phyloP scores from a whole-genome alignment of 2,797 vertebrate species.

The Channa striata region DNA sequence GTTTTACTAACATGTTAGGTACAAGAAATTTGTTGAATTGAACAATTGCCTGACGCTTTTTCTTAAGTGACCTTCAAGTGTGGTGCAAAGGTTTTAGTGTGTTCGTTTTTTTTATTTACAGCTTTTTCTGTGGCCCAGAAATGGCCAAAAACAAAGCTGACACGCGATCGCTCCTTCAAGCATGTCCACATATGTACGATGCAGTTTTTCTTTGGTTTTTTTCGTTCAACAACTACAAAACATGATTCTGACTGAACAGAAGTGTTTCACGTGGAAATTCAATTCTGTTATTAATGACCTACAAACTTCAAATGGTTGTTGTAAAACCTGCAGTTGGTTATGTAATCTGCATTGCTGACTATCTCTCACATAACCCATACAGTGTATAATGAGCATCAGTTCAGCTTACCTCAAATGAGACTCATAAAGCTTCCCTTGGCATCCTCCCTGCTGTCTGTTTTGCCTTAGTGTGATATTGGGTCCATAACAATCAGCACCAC shows the following conservation, averaged over 20 bases:
- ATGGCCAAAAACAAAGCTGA: background rate
- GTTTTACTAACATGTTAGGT: background rate
- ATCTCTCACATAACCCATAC: slow-evolving; percentile 51
- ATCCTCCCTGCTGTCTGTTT: slow-evolving; percentile 78
- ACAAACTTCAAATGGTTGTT: slow-evolving; percentile 43
- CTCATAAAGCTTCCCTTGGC: slow-evolving; percentile 76
- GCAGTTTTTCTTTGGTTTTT: no score
- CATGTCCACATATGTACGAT: no score
- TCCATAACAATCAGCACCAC: slow-evolving; percentile 84
- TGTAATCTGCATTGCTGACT: slow-evolving; percentile 51
- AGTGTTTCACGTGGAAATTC: slow-evolving; percentile 33
- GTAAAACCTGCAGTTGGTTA: slow-evolving; percentile 46
- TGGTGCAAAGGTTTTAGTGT: no score
- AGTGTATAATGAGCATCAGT: slow-evolving; percentile 76
- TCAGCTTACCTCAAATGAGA: slow-evolving; percentile 71
- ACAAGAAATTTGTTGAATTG: slow-evolving; percentile 6
- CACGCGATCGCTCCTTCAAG: no score
- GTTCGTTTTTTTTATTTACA: background rate
- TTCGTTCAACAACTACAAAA: no score
- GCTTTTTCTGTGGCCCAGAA: background rate
- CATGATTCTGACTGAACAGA: no score
- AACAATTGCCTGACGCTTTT: background rate
- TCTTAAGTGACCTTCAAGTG: no score
- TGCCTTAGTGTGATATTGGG: slow-evolving; percentile 76
- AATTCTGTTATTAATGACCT: slow-evolving; percentile 46